Evolutionary conservation across 2,888 invertebrate genomes (phyloP), one percentile per base, ranked within the genome.

Genomic region (Tachina grossa): DNA sequence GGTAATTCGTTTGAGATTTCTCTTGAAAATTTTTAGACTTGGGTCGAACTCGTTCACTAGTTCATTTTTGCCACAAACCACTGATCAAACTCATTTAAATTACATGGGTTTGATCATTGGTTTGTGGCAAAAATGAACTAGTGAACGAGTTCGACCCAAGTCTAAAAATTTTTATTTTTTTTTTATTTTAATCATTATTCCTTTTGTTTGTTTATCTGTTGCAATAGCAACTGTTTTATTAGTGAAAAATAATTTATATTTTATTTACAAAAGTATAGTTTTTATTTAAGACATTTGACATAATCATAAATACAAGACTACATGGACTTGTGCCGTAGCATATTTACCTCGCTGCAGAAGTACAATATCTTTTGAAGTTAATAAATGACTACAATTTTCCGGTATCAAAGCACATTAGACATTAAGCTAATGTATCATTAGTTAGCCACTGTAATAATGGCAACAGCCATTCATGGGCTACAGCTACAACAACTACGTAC

Each of bases 361-460:
- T 51, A 22, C 49, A 43, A 68, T 85, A 83, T 83, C 85, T 61
- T 39, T 31, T 79, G 79, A 83, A 76, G 41, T 80, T 83, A 83
- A 85, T 83, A 85, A 85, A 85, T 85, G 83, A 85, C 85, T 83
- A 76, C 75, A 19, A 83, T 85, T 85, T 85, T 65, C 61, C 16
- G 16, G 71, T 83, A 85, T 85, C 85, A 74, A 61, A 63, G 77
- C 77, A 61, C 83, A 83, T 85, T 85, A 85, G 85, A 85, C 85
- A 80, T 85, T 85, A 85, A 85, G 85, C 85, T 83, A 85, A 85
- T 79, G 85, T 80, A 83, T 85, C 85, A 85, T 83, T 85, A 83
- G 79, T 79, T 76, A 79, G 85, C 78, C 85, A 82, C 85, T 41
- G 85, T 78, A 85, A 75, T 79, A 75, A 65, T 65, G 65, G 47